These are phyloP conservation scores for Trichonephila clavata DNA, from an alignment of 1,140 invertebrate species.

Conservation along the genomic window DNA sequence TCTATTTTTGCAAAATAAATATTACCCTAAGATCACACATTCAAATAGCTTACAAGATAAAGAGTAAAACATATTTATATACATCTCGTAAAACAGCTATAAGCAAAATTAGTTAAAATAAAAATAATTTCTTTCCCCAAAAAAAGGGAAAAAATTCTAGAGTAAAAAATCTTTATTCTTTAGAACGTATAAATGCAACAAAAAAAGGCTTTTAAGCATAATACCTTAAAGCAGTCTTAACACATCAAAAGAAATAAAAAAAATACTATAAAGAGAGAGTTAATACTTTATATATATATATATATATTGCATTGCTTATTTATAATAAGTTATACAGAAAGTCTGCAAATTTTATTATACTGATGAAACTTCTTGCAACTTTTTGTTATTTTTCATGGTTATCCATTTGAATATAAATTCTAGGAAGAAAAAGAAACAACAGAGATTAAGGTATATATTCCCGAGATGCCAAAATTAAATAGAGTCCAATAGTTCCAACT, in stretches of 20 bases:
- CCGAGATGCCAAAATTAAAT: background rate
- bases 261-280: too few relatives aligned
- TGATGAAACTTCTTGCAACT: background rate
- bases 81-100: background rate
- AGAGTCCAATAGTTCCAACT: background rate
- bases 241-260: too few relatives aligned
- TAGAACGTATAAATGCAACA: too few relatives aligned
- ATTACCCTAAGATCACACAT: too few relatives aligned
- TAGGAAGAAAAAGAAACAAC: background rate
- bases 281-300: too few relatives aligned
- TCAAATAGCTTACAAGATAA: background rate
- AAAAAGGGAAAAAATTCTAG: background rate
- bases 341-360: too few relatives aligned
- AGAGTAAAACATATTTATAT: background rate
- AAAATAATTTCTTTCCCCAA: background rate
- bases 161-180: background rate
- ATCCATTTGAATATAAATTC: background rate
- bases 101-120: background rate
- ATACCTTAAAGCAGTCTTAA: too few relatives aligned
- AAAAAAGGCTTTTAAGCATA: too few relatives aligned
- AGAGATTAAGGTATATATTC: background rate
- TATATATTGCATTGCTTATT: too few relatives aligned
- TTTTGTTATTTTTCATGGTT: background rate
- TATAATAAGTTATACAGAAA: too few relatives aligned
- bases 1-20: too few relatives aligned